These are phyloP conservation scores for Pitta sordida DNA, from an alignment of 2,113 vertebrate genomes.

Conservation along the genomic window DNA sequence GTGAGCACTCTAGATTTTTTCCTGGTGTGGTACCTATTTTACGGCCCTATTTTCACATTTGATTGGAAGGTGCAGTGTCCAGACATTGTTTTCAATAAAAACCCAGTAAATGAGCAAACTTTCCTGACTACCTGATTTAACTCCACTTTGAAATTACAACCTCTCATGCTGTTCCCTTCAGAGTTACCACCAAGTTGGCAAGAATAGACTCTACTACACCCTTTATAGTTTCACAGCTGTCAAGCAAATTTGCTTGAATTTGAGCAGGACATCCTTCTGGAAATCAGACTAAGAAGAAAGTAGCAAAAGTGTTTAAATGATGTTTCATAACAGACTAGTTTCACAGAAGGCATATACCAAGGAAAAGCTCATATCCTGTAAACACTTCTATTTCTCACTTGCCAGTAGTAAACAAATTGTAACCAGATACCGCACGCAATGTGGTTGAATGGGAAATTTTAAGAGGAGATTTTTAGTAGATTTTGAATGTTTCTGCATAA, in stretches of 20 bases:
- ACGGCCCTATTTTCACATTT: background rate
- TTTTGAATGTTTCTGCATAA: background rate
- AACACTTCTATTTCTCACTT: background rate
- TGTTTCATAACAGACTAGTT: background rate
- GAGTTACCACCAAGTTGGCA: background rate
- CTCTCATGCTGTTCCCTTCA: background rate
- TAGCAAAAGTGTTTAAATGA: background rate
- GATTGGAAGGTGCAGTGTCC: background rate
- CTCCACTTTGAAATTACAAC: background rate
- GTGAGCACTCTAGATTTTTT: background rate
- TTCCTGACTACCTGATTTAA: background rate
- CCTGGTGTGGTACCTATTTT: background rate
- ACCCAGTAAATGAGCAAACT: no score
- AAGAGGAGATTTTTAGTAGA: background rate
- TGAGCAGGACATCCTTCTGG: slow-evolving; percentile 5
- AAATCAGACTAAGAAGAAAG: slow-evolving; percentile 38
- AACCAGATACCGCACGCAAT: background rate
- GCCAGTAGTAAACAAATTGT: background rate
- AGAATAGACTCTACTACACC: background rate
- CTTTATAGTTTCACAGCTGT: slow-evolving; percentile 12
- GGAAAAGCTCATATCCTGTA: background rate
- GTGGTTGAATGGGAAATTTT: background rate
- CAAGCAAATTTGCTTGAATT: slow-evolving; percentile 36
- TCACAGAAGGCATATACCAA: background rate
- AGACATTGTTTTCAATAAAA: background rate